These are phyloP conservation scores for Mormoops blainvillei DNA, from an alignment of 2,113 vertebrate genomes.

Conservation along the genomic window DNA sequence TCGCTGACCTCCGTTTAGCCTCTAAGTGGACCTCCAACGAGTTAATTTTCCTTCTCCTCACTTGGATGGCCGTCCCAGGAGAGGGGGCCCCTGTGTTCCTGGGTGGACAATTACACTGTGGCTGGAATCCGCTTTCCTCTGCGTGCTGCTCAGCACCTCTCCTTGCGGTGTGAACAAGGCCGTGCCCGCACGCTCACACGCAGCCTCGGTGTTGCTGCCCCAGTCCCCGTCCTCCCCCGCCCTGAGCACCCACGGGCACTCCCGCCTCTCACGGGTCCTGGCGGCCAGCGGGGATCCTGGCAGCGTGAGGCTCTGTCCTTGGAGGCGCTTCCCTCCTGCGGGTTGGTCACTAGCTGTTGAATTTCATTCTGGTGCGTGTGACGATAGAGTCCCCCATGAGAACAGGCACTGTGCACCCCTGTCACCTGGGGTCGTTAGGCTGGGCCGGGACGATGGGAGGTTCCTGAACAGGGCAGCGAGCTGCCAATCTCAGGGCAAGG, in stretches of 20 bases:
- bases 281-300: rapidly evolving
- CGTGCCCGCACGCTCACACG: neutral
- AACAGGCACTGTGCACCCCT: rapidly evolving
- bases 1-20: constrained; percentile 29
- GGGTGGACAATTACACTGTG: constrained; percentile 39
- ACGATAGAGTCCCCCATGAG: neutral
- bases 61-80: constrained; percentile 20
- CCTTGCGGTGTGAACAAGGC: neutral
- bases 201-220: no score
- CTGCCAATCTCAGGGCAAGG: no score
- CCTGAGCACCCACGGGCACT: no score
- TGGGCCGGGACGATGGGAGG: neutral
- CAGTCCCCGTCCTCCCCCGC: neutral
- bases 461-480: neutral
- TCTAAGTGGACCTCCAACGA: constrained; percentile 61
- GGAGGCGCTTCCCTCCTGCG: neutral
- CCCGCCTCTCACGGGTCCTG: neutral
- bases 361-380: neutral
- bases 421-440: neutral
- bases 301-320: neutral
- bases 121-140: constrained; percentile 30
- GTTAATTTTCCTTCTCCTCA: constrained; percentile 49
- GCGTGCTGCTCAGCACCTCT: rapidly evolving
- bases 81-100: constrained; percentile 20
- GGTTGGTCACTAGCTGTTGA: rapidly evolving